Evolutionary conservation across 37 sponge, comb jelly and placozoan genomes (phyloP), one percentile per base, ranked within the genome.

Genomic region (Halichondria panicea): DNA sequence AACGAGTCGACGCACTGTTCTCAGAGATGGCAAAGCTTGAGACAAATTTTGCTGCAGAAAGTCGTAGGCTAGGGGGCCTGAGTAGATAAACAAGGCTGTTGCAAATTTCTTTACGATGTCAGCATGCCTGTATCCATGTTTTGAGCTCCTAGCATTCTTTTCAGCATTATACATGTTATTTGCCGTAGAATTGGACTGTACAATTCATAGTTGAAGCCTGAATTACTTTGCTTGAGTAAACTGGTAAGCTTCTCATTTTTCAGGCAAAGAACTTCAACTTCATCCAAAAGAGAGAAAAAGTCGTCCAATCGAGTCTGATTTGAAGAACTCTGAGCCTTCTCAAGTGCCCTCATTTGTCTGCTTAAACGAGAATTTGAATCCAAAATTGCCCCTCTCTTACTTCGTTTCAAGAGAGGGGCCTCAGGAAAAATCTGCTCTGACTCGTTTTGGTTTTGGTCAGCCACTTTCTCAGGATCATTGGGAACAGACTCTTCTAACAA

Each of bases 41-140:
- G 81, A 81, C 57, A 87, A 33, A 59, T 87, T 87, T 59, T 46
- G 69, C 3, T 87, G 87, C 11, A 87, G 6, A 74, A 87, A 87
- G 1, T 80, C 70, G 58, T 85, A 85, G 35, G 86, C 79, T 8
- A 85, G 30, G 12, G 86, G 73, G 2, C 86, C 86, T 41, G 74
- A 22, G 43, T 72, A 78, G 32, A 85, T 76, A 46, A 84, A 68
- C 12, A 85, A 60, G 41, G 79, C 35, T 63, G 86, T 78, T 15
- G 68, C 19, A 72, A 85, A 85, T 36, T 83, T 83, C 62, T 74
- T 83, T 35, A 83, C 7, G 28, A 75, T 28, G 30, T 75, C 71
- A 21, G 60, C 30, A 68, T 75, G 76, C 60, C 25, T n/a, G n/a
- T n/a, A n/a, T n/a, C n/a, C n/a, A n/a, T n/a, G n/a, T n/a, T n/a